Evolutionary conservation across 2,113 vertebrate species (phyloP).

Genomic region (Rhinogobius similis): DNA sequence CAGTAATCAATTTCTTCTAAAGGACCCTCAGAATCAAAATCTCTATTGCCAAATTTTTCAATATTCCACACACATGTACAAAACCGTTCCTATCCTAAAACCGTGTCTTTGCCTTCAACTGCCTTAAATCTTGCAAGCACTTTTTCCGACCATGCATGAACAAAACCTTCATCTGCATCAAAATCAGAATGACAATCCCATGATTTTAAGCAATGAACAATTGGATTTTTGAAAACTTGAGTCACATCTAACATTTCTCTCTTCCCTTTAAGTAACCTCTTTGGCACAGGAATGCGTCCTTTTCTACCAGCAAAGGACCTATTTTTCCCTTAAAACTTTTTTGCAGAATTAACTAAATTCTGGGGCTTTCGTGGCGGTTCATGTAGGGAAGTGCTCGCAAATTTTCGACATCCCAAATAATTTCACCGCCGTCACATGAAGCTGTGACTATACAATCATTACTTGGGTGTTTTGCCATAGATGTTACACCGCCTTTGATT

Average conservation of each 20-base stretch:
- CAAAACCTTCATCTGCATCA: neutral
- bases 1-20: neutral
- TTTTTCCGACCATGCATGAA: conserved; percentile 25
- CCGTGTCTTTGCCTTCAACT: neutral
- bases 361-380: neutral
- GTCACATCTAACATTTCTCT: neutral
- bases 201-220: conserved; percentile 9
- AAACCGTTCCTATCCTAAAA: conserved; percentile 12
- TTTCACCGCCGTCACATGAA: conserved; percentile 18
- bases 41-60: neutral
- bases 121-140: conserved; percentile 19
- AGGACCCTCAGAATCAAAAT: neutral
- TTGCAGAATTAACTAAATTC: neutral
- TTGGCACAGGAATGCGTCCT: neutral
- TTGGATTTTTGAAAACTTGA: neutral
- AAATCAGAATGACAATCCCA: neutral
- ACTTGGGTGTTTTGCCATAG: conserved; percentile 5
- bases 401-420: neutral
- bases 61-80: conserved; percentile 32
- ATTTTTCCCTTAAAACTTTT: neutral
- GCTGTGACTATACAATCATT: neutral
- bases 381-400: neutral
- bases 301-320: accelerated
- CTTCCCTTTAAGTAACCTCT: neutral
- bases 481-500: conserved; percentile 14